Conservation (phyloP, 2,888 invertebrate genomes). For the Papilio gigon region DNA sequence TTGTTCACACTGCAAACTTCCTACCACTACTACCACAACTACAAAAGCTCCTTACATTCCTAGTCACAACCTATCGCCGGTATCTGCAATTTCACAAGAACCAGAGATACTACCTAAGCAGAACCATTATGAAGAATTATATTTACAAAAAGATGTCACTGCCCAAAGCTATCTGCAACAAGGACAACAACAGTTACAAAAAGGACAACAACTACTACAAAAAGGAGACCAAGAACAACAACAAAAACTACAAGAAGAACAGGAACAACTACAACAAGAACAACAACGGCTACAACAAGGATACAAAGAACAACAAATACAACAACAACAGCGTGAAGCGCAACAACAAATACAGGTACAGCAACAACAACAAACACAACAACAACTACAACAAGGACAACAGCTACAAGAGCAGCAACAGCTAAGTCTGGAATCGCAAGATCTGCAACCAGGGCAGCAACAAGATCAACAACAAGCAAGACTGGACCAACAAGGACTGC, state of each 20-base stretch:
- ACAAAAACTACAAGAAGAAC: constrained; percentile 8
- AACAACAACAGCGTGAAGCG: constrained; percentile 5
- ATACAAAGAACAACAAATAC: constrained; percentile 37
- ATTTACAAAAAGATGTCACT: background rate
- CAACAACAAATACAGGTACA: constrained; percentile 1
- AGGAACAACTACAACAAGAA: constrained; percentile 8
- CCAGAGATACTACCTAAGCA: constrained; percentile 41
- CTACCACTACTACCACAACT: constrained; percentile 68
- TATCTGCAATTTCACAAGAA: constrained; percentile 37
- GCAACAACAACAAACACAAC: background rate
- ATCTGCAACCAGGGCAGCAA: background rate
- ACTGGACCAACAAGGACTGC: background rate
- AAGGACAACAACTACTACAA: background rate
- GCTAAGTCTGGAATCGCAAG: background rate
- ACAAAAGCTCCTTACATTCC: constrained; percentile 27
- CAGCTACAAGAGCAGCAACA: constrained; percentile 24
- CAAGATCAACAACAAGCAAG: constrained; percentile 7
- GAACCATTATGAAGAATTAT: constrained; percentile 12
- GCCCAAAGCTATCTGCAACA: constrained; percentile 15
- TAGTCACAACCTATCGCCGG: constrained; percentile 34
- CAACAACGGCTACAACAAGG: background rate
- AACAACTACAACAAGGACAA: constrained; percentile 29
- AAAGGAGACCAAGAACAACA: constrained; percentile 1
- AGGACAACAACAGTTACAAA: background rate
- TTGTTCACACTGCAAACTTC: constrained; percentile 83